A percentile compares a stretch with the other conserved stretches of the same genome.
Evolutionary conservation across 2,888 invertebrate species (phyloP).

Genomic region (Stenoptilia bipunctidactyla): DNA sequence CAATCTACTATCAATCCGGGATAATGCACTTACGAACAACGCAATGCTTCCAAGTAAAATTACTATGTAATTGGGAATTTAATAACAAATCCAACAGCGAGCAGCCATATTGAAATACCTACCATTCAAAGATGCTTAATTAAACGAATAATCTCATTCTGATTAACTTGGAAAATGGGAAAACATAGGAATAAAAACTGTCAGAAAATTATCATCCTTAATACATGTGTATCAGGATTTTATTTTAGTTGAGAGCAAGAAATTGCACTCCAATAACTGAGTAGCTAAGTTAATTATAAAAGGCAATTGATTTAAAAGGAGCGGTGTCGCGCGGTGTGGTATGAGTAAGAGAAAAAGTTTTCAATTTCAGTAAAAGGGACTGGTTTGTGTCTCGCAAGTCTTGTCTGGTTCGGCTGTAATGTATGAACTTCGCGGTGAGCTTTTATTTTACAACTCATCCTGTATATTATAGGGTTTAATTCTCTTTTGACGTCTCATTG

Average conservation of each 20-base stretch:
- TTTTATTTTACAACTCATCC: conserved; percentile 70
- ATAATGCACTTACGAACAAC: too few relatives aligned
- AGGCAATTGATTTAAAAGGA: conserved; percentile 70
- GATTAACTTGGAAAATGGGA: not conserved
- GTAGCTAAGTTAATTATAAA: conserved; percentile 60
- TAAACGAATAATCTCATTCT: not conserved
- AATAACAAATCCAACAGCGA: too few relatives aligned
- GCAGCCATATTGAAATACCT: too few relatives aligned
- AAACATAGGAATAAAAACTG: not conserved
- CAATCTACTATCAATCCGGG: too few relatives aligned
- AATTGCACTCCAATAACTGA: conserved; percentile 48
- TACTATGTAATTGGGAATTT: too few relatives aligned
- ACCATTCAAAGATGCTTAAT: too few relatives aligned
- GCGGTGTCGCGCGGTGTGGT: conserved; percentile 61
- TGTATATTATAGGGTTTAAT: conserved; percentile 57
- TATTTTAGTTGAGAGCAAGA: conserved; percentile 61
- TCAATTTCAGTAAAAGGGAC: conserved; percentile 73
- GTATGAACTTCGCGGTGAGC: conserved; percentile 66
- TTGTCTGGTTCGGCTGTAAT: conserved; percentile 71
- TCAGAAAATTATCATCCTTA: not conserved
- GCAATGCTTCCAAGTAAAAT: too few relatives aligned
- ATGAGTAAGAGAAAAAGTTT: conserved; percentile 72
- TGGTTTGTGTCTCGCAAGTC: conserved; percentile 72
- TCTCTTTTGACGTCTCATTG: conserved; percentile 43
- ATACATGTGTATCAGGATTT: conserved; percentile 58